Evolutionary conservation across 1,140 invertebrate species (phyloP), one percentile per base, ranked within the genome.

Genomic region (Brachionus rubens): DNA sequence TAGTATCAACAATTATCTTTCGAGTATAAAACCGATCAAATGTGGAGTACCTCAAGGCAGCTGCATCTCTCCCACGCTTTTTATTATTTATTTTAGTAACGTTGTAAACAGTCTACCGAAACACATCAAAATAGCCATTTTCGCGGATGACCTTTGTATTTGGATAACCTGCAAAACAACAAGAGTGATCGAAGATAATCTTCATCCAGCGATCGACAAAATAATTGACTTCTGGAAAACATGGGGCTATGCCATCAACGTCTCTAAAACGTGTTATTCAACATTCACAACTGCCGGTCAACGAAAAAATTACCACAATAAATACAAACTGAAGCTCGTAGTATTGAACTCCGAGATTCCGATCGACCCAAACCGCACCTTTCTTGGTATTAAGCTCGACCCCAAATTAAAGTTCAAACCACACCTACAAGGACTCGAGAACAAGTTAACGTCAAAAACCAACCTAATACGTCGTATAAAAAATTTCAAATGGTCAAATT

Each of bases 31-130:
- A 30, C 19, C 26, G 26, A 75, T 75, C 36, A 30, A 30, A 40
- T 30, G 26, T 14, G 70, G 70, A 6, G 70, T 75, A 50, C 46
- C 70, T 33, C 70, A 75, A 75, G 70, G 70, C 16, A 50, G 46
- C 36, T 30, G 26, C 26, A 16, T 75, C 19, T 19, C 26, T 16
- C 70, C 70, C 16, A 75, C 19, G 10, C 47, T 75, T n/a, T 75
- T 75, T 41, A n/a, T 40, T 16, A 28, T 75, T 40, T 75, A 33
- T 33, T 36, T 75, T n/a, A 72, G 5, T 52, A 41, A 72, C 3
- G 24, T 59, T n/a, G n/a, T 19, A 12, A 59, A 59, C n/a, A 28
- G 16, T 3, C 21, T 50, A 24, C 30, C 30, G 30, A 28, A 62
- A 62, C 30, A n/a, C 24, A 28, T 62, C 56, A 2, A 62, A 19